Conservation (phyloP, 2,113 vertebrate species). For the Enhydra lutris region DNA sequence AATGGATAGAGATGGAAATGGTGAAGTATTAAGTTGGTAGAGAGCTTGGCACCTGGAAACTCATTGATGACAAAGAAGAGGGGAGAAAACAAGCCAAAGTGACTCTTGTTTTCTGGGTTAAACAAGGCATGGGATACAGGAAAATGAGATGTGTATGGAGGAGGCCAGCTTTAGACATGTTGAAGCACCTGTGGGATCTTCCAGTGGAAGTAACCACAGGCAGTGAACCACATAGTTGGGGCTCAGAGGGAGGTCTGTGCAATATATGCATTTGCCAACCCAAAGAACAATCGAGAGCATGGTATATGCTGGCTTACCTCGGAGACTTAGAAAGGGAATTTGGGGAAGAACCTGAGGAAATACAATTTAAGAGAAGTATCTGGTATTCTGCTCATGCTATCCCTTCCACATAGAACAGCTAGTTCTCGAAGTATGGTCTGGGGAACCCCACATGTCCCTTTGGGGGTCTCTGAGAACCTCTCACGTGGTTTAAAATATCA, state of each 20-base stretch:
- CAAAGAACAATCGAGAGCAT: not conserved
- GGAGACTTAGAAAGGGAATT: not conserved
- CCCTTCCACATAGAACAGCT: not conserved
- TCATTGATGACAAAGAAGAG: not conserved
- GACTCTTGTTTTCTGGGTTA: not conserved
- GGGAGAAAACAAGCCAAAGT: too few species aligned
- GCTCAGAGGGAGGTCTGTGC: not conserved
- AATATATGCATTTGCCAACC: not conserved
- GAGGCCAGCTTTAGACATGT: too few species aligned
- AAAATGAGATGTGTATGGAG: not conserved
- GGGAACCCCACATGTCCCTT: not conserved
- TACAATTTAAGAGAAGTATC: not conserved
- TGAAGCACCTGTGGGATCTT: not conserved
- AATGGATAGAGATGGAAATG: not conserved
- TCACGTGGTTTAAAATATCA: not conserved
- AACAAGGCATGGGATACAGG: not conserved
- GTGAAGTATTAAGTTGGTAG: not conserved
- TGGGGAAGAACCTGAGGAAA: not conserved
- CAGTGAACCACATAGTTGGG: not conserved
- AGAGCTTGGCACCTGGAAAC: not conserved
- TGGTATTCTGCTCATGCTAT: not conserved
- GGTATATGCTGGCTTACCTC: not conserved
- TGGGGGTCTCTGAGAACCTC: not conserved
- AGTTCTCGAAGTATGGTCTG: not conserved
- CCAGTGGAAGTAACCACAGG: too few species aligned